Percentiles rank a stretch among this genome's conserved stretches.
Conservation (phyloP, 2,797 vertebrate genomes). For the Pangasius krempfi region DNA sequence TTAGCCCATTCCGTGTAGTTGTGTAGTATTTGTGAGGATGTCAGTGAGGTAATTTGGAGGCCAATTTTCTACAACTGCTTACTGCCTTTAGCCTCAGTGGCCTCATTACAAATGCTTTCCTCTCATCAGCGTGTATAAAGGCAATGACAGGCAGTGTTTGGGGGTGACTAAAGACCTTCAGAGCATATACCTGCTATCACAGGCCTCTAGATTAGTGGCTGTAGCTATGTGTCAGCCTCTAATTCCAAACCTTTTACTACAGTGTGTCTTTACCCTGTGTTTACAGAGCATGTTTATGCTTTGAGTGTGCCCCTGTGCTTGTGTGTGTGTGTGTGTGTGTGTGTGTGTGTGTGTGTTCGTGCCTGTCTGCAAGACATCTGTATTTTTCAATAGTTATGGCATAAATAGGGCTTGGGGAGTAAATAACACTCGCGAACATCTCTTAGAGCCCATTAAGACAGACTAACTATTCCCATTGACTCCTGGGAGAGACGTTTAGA, state of each 20-base stretch:
- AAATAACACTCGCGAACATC: slow-evolving; percentile 40
- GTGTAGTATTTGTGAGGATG: slow-evolving; percentile 53
- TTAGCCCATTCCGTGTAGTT: background rate
- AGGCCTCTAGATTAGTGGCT: slow-evolving; percentile 57
- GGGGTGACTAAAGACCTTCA: slow-evolving; percentile 47
- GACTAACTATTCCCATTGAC: slow-evolving; percentile 33
- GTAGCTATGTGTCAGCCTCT: slow-evolving; percentile 53
- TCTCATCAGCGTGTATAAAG: slow-evolving; percentile 55
- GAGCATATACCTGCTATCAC: slow-evolving; percentile 56
- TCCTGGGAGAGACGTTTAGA: slow-evolving; percentile 36
- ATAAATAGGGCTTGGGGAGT: slow-evolving; percentile 37
- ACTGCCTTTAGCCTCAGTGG: slow-evolving; percentile 40
- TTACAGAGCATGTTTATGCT: slow-evolving; percentile 56
- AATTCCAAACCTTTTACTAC: slow-evolving; percentile 57
- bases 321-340: slow-evolving; percentile 30
- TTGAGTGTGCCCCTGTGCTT: slow-evolving; percentile 30
- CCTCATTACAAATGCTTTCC: slow-evolving; percentile 50
- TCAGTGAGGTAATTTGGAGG: slow-evolving; percentile 47
- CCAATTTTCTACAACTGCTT: slow-evolving; percentile 27
- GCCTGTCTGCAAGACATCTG: slow-evolving; percentile 42
- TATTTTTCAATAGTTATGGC: slow-evolving; percentile 33
- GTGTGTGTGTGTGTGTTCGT: slow-evolving; percentile 29
- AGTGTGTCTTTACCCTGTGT: slow-evolving; percentile 60
- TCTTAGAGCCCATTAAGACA: slow-evolving; percentile 34
- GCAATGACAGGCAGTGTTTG: slow-evolving; percentile 58